These are phyloP conservation scores for Lepetodrilus schrolli DNA, from an alignment of 2,888 invertebrate genomes.

Conservation along the genomic window DNA sequence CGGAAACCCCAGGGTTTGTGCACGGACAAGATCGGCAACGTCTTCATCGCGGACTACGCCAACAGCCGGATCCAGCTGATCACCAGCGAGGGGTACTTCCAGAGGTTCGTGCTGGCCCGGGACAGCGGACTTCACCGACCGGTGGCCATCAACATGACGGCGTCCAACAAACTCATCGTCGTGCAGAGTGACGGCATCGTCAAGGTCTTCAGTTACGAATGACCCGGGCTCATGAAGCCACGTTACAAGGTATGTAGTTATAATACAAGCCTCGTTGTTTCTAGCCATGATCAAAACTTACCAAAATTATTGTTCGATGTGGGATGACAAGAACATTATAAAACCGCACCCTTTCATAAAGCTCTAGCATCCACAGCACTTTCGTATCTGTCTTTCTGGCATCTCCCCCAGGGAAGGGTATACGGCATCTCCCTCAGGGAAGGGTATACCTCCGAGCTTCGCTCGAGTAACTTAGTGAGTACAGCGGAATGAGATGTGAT, in stretches of 20 bases:
- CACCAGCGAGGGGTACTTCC: slow-evolving; percentile 59
- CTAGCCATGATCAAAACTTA: too few species aligned
- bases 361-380: too few species aligned
- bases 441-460: too few species aligned
- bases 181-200: slow-evolving; percentile 69
- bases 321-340: too few species aligned
- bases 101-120: slow-evolving; percentile 57
- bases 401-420: too few species aligned
- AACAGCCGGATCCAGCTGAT: slow-evolving; percentile 60
- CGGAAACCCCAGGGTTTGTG: slow-evolving; percentile 61
- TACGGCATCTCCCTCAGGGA: too few species aligned
- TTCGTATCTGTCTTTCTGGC: too few species aligned
- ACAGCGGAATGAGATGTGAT: too few species aligned
- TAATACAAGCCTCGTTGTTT: not conserved
- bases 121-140: slow-evolving; percentile 61
- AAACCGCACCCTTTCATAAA: too few species aligned
- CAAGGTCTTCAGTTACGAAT: slow-evolving; percentile 62
- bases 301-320: too few species aligned
- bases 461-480: too few species aligned
- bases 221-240: slow-evolving; percentile 40
- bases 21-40: slow-evolving; percentile 61
- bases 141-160: slow-evolving; percentile 61
- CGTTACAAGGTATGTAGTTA: slow-evolving; percentile 21
- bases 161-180: slow-evolving; percentile 57
- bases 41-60: slow-evolving; percentile 62